Base-by-base conservation (phyloP, 2,888 invertebrate species). In the Coleophora deauratella region DNA sequence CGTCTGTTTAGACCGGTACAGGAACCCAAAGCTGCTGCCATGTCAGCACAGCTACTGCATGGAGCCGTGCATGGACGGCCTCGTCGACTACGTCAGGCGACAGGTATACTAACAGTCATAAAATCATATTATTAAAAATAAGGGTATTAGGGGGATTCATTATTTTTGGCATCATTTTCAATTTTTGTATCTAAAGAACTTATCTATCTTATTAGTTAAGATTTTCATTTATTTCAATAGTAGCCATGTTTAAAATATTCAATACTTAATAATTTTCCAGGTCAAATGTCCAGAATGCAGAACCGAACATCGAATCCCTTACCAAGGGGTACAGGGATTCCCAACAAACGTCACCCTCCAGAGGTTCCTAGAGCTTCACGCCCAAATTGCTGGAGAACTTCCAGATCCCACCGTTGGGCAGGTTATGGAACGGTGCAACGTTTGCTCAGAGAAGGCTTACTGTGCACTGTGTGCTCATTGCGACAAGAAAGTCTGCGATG, bases 21-120 rank as follows among this genome's bases (percentile, higher is more conserved):
- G 95, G 65, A 96, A 96, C 75, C 99, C 99, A n/a, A 99, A 98
- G 87, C 89, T 99, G 71, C 85, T 99, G 72, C 98, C 98, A 91
- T 98, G 98, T 77, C 99, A 99, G 88, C 99, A 99, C 90, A 98
- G 98, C 63, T 99, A 97, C 85, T 99, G 99, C 73, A 95, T 97
- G 94, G 96, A 97, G 69, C 98, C 99, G 41, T 99, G 99, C 80
- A 93, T 99, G 91, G 98, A 98, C 81, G 96, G 98, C 52, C 89
- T 98, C 38, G 95, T 97, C 68, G 97, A 97, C 86, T 96, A 97
- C 75, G 97, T 97, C 54, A 89, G 96, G 56, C 88, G 97, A 84
- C 97, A 97, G 90, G 94, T 94, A 79, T 21, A 6, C 21, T 21
- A 21, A 4, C 21, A n/a, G n/a, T n/a, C n/a, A n/a, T n/a, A n/a